Percentiles rank a stretch among this genome's conserved stretches.
These are phyloP conservation scores for Myocastor coypus DNA, from an alignment of 2,113 vertebrate species.

Conservation along the genomic window DNA sequence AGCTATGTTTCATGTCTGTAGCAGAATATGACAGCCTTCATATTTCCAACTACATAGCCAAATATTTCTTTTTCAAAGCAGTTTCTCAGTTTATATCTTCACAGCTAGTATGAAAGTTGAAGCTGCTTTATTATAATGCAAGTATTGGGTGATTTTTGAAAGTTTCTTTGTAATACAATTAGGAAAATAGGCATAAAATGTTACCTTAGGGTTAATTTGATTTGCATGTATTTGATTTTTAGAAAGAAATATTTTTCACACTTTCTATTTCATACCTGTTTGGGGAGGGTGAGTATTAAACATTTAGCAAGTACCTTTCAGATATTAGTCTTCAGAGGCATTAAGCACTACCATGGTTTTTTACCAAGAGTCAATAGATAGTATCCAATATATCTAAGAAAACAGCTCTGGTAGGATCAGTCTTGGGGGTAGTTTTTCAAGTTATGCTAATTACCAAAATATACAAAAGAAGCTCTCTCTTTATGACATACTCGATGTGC, in stretches of 20 bases:
- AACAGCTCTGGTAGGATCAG: background rate
- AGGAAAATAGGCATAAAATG: background rate
- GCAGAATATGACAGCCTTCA: background rate
- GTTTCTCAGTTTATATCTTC: background rate
- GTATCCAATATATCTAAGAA: background rate
- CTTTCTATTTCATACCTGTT: background rate
- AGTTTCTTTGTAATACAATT: background rate
- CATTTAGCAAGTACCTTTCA: background rate
- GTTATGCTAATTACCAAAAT: background rate
- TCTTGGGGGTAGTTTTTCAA: background rate
- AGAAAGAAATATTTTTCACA: slow-evolving; percentile 5
- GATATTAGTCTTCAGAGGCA: background rate
- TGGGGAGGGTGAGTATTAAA: background rate
- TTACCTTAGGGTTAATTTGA: background rate
- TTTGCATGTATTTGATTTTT: slow-evolving; percentile 27
- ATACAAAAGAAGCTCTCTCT: background rate
- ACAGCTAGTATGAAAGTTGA: background rate
- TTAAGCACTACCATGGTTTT: background rate
- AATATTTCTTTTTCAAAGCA: background rate
- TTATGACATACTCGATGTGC: background rate
- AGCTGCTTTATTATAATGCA: background rate
- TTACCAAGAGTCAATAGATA: background rate
- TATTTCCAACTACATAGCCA: background rate
- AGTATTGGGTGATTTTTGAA: background rate
- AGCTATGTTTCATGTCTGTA: background rate